A percentile compares a stretch with the other conserved stretches of the same genome.
phyloP scores from a whole-genome alignment of 2,113 vertebrate species.

The Alligator mississippiensis region DNA sequence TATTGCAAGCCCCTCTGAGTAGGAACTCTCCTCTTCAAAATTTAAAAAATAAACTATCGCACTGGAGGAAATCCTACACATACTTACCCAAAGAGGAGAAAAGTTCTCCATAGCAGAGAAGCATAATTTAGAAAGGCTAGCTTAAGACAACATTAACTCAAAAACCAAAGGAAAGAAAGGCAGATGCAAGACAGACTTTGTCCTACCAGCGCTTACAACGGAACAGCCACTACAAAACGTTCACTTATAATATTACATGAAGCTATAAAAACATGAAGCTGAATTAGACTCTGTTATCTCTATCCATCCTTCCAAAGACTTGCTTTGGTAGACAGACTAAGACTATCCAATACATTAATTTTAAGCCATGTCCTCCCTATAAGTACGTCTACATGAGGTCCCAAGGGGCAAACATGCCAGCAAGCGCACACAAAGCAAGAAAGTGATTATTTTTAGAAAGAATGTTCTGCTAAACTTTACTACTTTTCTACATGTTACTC shows the following conservation, averaged over 20 bases:
- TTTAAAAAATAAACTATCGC: not conserved
- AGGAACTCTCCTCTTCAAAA: not conserved
- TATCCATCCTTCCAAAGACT: not conserved
- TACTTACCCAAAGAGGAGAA: not conserved
- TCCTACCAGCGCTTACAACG: not conserved
- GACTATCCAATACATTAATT: not conserved
- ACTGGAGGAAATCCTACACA: not conserved
- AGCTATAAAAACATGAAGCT: not conserved
- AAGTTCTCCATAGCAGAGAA: not conserved
- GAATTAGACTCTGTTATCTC: not conserved
- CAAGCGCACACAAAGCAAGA: slow-evolving; percentile 10
- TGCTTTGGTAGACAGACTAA: not conserved
- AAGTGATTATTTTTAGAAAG: slow-evolving; percentile 24
- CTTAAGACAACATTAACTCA: not conserved
- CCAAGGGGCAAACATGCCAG: not conserved
- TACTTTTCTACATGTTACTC: slow-evolving; percentile 14
- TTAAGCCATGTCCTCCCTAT: not conserved
- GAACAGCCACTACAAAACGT: not conserved
- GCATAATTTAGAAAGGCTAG: not conserved
- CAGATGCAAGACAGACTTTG: not conserved
- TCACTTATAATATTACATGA: not conserved
- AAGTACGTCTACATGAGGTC: not conserved
- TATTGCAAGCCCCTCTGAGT: not conserved
- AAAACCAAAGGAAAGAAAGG: not conserved
- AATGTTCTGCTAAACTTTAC: not conserved